Base-by-base conservation (phyloP, 2,113 vertebrate genomes). In the Vulpes ferrilata region DNA sequence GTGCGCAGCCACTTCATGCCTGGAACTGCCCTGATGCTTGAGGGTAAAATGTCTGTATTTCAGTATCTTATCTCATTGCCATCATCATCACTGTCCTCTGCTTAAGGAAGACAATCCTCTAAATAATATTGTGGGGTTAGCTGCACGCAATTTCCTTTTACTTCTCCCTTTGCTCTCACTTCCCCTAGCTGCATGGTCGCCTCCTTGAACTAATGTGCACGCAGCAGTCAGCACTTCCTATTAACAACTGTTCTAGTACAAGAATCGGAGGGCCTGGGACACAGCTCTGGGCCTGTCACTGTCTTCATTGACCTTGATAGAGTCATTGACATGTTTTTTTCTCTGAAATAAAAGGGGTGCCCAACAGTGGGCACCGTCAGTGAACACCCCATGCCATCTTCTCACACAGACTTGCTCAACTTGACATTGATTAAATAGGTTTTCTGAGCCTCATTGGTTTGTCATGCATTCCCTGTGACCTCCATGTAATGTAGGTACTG, bases 301-400 rank as follows among this genome's bases (percentile, higher is more conserved):
- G 5, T 51, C 60, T 9, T 22, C 3, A 43, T 2, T 22, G 19
- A 20, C 53, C 35, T 69, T 23, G 2, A 15, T 12, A 5, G 25
- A 38, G 25, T 71, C 53, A 15, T 20, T 35, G 5, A 53, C 25
- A 1, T 15, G 38, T 7, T 43, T 13, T 13, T 35, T 17, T n/a
- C 32, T 76, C 30, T 67, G 38, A 25, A 64, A 8, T 9, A n/a
- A 23, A 55, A 43, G 27, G 48, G 48, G 15, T 6, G 7, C 48
- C 48, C 30, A 35, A 0, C 3, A 11, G 48, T 5, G 25, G 17
- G 4, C 78, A n/a, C 48, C 23, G 69, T 0, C 30, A 0, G 0
- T 10, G 9, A 13, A 64, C 23, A 7, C 23, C 7, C 4, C 38
- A n/a, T 25, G 43, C 23, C 2, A 2, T 6, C 22, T 25, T 43